Base-by-base conservation (phyloP, 2,797 vertebrate species). In the Danio tinwini region DNA sequence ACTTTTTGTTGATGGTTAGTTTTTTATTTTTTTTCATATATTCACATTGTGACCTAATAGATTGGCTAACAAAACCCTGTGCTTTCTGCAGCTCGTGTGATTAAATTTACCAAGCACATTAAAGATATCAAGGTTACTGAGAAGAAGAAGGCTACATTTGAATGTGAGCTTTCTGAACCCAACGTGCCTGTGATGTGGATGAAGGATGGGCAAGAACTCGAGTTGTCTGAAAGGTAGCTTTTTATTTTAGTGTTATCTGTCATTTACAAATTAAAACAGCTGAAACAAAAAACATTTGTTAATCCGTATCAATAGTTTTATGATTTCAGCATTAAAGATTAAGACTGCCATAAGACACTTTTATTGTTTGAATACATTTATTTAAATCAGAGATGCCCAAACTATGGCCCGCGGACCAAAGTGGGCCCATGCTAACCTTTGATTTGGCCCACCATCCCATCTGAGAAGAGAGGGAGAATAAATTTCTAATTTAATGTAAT, bases 81-180 rank as follows among this genome's bases (percentile, higher is more conserved):
- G 16, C 50, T 42, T 59, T 12, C 49, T 52, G 14, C 83, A 99
- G 98, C 98, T 87, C 97, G 97, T 70, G 91, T 98, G 75, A 96
- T 99, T 89, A 98, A 99, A 85, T 98, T 99, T 91, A 96, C 96
- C 83, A 99, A 99, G 87, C 97, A 97, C 73, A 98, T 99, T 84
- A 98, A 96, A 85, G 97, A 99, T 85, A 97, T 99, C 52, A 99
- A 98, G 85, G 92, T 99, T 85, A 96, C 96, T 0, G 98, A 99
- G 90, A 99, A 98, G 92, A 99, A 97, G 88, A 96, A 95, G 90
- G 97, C 96, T 1, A 90, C 95, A 78, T 99, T 99, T 91, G 97
- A 99, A 84, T 99, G 98, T 88, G 98, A 99, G 90, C 87, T 99
- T 78, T 98, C 98, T 59, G 98, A 99, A 89, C 97, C 98, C 6